Evolutionary conservation across 2,113 vertebrate genomes (phyloP).

Genomic region (Camelus dromedarius): DNA sequence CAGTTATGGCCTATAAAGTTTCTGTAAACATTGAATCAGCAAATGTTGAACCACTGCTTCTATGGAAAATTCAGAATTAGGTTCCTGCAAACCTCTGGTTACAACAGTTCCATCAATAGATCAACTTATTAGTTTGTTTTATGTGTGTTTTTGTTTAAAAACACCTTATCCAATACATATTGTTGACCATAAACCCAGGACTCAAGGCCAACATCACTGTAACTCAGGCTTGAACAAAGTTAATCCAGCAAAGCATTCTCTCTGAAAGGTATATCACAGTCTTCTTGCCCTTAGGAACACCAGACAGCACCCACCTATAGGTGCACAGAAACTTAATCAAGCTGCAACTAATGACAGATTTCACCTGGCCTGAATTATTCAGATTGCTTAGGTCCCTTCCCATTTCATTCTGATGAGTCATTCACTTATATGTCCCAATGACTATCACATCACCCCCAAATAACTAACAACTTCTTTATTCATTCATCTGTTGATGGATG

Average conservation of each 20-base stretch:
- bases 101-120: neutral
- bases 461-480: too few species aligned
- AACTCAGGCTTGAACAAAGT: neutral
- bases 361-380: neutral
- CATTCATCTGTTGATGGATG: too few species aligned
- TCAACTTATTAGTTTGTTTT: neutral
- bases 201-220: neutral
- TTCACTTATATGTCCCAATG: neutral
- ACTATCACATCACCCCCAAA: neutral
- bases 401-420: neutral
- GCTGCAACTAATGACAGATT: neutral
- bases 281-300: neutral
- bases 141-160: neutral
- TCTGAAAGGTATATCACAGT: neutral
- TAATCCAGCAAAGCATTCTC: neutral
- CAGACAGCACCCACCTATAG: neutral
- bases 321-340: neutral
- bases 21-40: neutral
- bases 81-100: neutral
- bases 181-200: neutral
- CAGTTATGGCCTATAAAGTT: neutral
- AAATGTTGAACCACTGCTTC: neutral
- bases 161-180: neutral
- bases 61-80: neutral
- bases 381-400: neutral